Percentiles rank a stretch among this genome's conserved stretches.
These are phyloP conservation scores for Antheraea assamensis DNA, from an alignment of 2,888 invertebrate species.

Conservation along the genomic window DNA sequence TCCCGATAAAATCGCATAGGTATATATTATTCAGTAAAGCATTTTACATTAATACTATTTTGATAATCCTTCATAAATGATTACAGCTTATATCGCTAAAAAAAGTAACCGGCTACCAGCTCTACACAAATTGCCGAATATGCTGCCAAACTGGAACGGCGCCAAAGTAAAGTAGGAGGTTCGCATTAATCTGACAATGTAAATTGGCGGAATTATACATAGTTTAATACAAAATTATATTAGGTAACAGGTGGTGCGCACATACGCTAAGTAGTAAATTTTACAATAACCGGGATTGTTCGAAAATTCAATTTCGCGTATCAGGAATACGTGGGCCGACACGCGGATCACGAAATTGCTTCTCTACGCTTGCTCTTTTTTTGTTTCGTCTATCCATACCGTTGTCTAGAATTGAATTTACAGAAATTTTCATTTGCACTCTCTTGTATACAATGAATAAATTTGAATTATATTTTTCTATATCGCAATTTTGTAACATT, in stretches of 20 bases:
- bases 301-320: constrained; percentile 12
- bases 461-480: not conserved
- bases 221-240: constrained; percentile 49
- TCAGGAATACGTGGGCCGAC: constrained; percentile 13
- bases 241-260: constrained; percentile 24
- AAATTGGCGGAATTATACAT: constrained; percentile 54
- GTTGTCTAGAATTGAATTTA: constrained; percentile 15
- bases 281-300: constrained; percentile 12
- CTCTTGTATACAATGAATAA: not conserved
- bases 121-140: constrained; percentile 55
- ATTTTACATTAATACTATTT: constrained; percentile 4
- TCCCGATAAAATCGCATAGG: not conserved
- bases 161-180: constrained; percentile 56
- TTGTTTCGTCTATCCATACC: constrained; percentile 1
- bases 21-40: not conserved
- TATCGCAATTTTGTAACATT: too few relatives aligned
- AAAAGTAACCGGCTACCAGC: constrained; percentile 45
- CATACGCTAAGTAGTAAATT: constrained; percentile 19
- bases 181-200: constrained; percentile 53
- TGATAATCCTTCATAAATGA: constrained; percentile 33
- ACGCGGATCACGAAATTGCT: constrained; percentile 16
- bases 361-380: not conserved
- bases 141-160: constrained; percentile 61
- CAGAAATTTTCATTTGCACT: constrained; percentile 11
- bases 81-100: constrained; percentile 49